Percentiles rank a stretch among this genome's conserved stretches.
Conservation (phyloP, 2,113 vertebrate species). For the Crotalus helleri region DNA sequence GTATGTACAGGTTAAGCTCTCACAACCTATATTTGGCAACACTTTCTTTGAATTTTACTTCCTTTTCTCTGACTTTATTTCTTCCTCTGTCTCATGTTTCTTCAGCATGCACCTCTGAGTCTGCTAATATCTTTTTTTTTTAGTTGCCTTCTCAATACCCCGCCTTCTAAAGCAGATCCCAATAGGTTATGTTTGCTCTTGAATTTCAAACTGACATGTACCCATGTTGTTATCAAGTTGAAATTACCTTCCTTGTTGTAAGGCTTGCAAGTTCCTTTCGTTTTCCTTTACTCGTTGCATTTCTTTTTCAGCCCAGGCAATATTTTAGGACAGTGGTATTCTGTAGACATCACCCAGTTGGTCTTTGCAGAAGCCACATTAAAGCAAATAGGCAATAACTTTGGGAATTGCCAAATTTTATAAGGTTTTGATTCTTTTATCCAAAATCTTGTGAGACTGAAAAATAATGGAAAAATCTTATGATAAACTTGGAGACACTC, state of each 20-base stretch:
- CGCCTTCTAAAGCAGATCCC: constrained; percentile 30
- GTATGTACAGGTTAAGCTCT: background rate
- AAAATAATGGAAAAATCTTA: background rate
- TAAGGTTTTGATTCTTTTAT: background rate
- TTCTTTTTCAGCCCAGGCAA: constrained; percentile 44
- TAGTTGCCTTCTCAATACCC: background rate
- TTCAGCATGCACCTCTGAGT: background rate
- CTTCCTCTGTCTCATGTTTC: background rate
- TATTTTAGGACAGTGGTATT: constrained; percentile 39
- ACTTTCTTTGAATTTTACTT: background rate
- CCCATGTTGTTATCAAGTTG: background rate
- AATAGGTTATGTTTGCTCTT: background rate
- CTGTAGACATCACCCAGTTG: constrained; percentile 38
- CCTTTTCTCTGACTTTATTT: background rate
- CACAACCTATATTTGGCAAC: background rate
- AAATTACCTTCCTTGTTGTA: background rate
- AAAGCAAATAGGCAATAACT: background rate
- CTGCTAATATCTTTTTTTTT: background rate
- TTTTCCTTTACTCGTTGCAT: constrained; percentile 31
- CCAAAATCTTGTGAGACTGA: background rate
- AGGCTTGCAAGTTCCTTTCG: constrained; percentile 46
- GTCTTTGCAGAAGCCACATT: background rate
- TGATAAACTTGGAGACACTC: background rate
- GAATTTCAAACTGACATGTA: background rate
- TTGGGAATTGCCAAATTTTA: background rate